phyloP scores from a whole-genome alignment of 1,140 invertebrate genomes.

The Drosophila lacteicornis region DNA sequence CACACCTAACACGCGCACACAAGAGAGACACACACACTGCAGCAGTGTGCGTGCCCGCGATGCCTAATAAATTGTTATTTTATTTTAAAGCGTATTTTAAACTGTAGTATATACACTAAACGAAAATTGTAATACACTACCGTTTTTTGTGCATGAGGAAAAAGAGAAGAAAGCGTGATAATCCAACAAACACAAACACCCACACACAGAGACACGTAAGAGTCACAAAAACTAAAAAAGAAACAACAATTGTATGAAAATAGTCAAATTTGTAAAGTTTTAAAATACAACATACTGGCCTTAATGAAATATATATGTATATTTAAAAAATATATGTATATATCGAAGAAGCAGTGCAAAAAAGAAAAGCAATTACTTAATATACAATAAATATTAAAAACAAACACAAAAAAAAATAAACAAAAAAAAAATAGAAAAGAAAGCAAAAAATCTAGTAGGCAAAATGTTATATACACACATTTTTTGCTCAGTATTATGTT shows the following conservation, averaged over 20 bases:
- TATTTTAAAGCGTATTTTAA: constrained; percentile 75
- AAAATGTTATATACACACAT: constrained; percentile 76
- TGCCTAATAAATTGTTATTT: constrained; percentile 80
- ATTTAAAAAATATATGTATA: constrained; percentile 22
- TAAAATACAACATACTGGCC: constrained; percentile 22
- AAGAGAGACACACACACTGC: constrained; percentile 31
- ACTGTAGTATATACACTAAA: constrained; percentile 53
- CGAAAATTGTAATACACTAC: constrained; percentile 30
- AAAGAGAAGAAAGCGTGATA: constrained; percentile 69
- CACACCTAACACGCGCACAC: constrained; percentile 20
- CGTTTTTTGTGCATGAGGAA: constrained; percentile 38
- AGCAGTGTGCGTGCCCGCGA: constrained; percentile 48
- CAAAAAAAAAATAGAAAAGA: constrained; percentile 25
- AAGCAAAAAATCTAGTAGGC: constrained; percentile 72
- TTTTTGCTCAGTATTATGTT: constrained; percentile 85
- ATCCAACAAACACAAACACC: constrained; percentile 16
- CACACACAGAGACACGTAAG: constrained; percentile 40
- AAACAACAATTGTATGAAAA: constrained; percentile 26
- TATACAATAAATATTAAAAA: constrained; percentile 27
- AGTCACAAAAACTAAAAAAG: constrained; percentile 67
- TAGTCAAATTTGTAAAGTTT: constrained; percentile 54
- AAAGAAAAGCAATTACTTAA: constrained; percentile 39
- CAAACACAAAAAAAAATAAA: constrained; percentile 14
- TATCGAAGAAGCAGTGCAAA: constrained; percentile 30
- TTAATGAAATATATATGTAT: constrained; percentile 21